Percentiles rank a stretch among this genome's conserved stretches.
These are phyloP conservation scores for Hippopotamyrus pictus DNA, from an alignment of 2,797 vertebrate species.

Conservation along the genomic window DNA sequence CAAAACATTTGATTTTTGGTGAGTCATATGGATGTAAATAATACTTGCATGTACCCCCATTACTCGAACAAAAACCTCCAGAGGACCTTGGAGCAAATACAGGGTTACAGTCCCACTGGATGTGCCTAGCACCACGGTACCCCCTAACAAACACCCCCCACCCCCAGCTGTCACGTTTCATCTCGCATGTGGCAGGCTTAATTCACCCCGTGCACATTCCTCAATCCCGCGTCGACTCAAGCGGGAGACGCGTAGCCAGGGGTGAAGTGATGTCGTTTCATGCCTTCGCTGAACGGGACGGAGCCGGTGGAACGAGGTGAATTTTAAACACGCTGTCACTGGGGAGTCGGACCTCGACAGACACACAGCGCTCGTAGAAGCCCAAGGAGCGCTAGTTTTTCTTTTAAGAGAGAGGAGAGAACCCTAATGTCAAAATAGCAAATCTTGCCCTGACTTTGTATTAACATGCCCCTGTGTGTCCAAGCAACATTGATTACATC, in stretches of 20 bases:
- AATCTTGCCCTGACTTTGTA: neutral
- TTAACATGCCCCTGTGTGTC: neutral
- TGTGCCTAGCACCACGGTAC: constrained; percentile 41
- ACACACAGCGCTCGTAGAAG: neutral
- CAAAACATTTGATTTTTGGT: neutral
- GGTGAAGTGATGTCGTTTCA: constrained; percentile 28
- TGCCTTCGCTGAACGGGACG: neutral
- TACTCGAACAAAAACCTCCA: constrained; percentile 1
- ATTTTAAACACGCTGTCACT: neutral
- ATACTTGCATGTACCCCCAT: neutral
- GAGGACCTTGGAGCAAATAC: constrained; percentile 59
- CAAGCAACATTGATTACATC: neutral
- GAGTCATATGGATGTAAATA: neutral
- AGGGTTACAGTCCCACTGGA: constrained; percentile 55
- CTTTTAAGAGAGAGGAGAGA: neutral
- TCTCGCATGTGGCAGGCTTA: constrained; percentile 46
- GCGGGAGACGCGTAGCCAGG: neutral
- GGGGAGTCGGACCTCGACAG: neutral
- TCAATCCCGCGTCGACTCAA: constrained; percentile 26
- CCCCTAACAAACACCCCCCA: neutral
- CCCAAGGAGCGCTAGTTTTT: neutral
- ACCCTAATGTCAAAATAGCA: neutral
- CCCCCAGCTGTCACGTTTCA: constrained; percentile 44
- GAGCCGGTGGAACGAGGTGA: neutral
- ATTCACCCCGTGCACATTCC: constrained; percentile 52